phyloP scores from a whole-genome alignment of 2,113 vertebrate species.

The Elachura formosa region DNA sequence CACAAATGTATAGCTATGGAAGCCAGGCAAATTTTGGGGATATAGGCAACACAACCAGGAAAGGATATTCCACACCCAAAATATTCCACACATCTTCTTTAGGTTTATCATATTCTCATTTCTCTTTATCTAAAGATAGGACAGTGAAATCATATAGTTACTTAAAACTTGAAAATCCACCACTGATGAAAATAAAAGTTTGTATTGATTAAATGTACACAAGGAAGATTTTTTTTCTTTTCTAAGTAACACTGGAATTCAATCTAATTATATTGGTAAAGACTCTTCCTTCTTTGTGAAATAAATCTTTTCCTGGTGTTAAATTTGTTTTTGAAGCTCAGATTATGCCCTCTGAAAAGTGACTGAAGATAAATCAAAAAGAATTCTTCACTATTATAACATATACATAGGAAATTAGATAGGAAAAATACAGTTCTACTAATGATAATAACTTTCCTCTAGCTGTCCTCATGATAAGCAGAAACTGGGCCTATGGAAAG shows the following conservation, averaged over 20 bases:
- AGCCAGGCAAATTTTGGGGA: neutral
- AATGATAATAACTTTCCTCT: neutral
- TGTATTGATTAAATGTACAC: neutral
- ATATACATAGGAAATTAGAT: neutral
- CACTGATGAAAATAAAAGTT: neutral
- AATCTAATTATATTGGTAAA: neutral
- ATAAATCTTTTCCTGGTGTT: neutral
- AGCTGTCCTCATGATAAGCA: neutral
- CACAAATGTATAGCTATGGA: neutral
- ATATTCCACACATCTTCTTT: neutral
- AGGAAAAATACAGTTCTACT: neutral
- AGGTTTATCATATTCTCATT: neutral
- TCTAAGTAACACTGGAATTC: neutral
- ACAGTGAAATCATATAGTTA: neutral
- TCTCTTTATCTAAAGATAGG: neutral
- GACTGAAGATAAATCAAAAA: neutral
- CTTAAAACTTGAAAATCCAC: neutral
- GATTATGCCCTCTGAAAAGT: neutral
- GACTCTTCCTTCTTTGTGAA: neutral
- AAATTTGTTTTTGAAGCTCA: neutral
- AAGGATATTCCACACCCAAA: neutral
- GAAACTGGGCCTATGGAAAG: neutral
- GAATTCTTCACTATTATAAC: neutral
- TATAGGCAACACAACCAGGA: neutral
- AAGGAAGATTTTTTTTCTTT: neutral